Conservation (phyloP, 2,113 vertebrate genomes). For the Eptatretus burgeri region DNA sequence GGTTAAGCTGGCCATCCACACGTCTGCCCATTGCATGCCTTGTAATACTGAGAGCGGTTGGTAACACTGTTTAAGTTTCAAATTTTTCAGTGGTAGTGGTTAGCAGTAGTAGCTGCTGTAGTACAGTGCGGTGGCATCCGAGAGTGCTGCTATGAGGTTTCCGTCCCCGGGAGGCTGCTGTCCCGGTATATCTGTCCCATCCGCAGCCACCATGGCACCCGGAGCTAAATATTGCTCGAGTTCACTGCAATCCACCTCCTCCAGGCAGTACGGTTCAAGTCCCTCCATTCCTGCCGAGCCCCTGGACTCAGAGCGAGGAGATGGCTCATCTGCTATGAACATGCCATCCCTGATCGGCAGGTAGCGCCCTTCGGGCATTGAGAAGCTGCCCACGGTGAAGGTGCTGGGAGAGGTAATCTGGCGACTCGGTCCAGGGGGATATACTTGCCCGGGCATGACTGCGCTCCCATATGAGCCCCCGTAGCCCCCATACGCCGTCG, state of each 20-base stretch:
- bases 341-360: too few relatives aligned
- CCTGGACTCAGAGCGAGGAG: constrained; percentile 2
- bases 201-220: background rate
- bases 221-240: background rate
- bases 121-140: constrained; percentile 3
- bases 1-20: too few relatives aligned
- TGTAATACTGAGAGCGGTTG: too few relatives aligned
- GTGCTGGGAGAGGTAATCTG: background rate
- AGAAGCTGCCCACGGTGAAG: background rate
- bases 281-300: background rate
- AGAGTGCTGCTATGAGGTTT: constrained; percentile 5
- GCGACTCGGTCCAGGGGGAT: background rate
- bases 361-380: too few relatives aligned
- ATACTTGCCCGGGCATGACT: background rate
- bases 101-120: background rate
- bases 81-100: too few relatives aligned
- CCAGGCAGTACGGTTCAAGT: constrained; percentile 3
- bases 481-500: background rate
- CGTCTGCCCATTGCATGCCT: too few relatives aligned
- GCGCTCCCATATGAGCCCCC: background rate
- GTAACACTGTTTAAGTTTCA: too few relatives aligned
- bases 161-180: background rate
- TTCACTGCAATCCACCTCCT: background rate
- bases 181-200: background rate
- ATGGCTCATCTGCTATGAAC: background rate